These are phyloP conservation scores for Rhombomys opimus DNA, from an alignment of 2,113 vertebrate species.

Conservation along the genomic window DNA sequence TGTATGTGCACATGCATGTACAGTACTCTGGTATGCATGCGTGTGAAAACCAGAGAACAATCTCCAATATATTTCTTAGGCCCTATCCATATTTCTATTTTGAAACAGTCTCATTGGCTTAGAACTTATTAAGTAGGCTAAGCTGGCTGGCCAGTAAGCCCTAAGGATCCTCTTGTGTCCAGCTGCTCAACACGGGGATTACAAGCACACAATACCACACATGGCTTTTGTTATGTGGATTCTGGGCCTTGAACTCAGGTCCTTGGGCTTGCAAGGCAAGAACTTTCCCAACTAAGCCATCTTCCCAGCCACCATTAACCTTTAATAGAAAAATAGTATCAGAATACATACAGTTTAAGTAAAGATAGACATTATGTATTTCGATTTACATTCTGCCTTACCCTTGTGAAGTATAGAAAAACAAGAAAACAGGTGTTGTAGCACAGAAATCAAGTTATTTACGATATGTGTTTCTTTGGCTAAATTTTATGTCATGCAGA, in stretches of 20 bases:
- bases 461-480: neutral
- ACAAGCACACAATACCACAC: neutral
- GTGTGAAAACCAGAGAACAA: neutral
- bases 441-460: slow-evolving; percentile 3
- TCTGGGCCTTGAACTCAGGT: neutral
- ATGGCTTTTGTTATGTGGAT: neutral
- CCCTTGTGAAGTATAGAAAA: neutral
- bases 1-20: neutral
- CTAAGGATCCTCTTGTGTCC: neutral
- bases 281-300: neutral
- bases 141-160: too few relatives aligned
- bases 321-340: neutral
- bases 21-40: neutral
- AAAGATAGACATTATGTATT: neutral
- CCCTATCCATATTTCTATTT: neutral
- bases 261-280: neutral
- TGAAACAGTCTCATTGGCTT: neutral
- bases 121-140: neutral
- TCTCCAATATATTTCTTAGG: neutral
- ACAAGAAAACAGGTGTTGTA: neutral
- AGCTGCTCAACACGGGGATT: neutral
- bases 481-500: neutral
- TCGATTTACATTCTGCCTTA: neutral
- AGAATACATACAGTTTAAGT: neutral
- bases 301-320: neutral